A percentile compares a stretch with the other conserved stretches of the same genome.
These are phyloP conservation scores for Sanderia malayensis DNA, from an alignment of 30 jellyfish, hydroid and myxozoan species.

Conservation along the genomic window DNA sequence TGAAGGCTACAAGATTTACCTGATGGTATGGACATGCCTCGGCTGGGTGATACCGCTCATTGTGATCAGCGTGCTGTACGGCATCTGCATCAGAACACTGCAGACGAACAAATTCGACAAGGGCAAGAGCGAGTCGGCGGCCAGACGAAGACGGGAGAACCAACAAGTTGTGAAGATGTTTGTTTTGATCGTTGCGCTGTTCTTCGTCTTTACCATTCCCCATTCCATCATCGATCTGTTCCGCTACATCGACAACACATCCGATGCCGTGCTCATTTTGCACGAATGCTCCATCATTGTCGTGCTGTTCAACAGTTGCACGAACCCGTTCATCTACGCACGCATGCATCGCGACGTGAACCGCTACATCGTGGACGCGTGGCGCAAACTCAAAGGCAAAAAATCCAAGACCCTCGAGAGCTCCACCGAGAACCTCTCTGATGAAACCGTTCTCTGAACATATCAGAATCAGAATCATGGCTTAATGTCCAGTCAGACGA, in stretches of 20 bases:
- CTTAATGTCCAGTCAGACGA: too few species aligned
- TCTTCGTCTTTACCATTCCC: conserved; percentile 59
- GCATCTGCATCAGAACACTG: conserved; percentile 36
- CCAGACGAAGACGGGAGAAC: conserved; percentile 50
- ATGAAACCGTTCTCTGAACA: conserved; percentile 32
- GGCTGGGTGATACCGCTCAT: conserved; percentile 62
- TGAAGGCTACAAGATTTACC: conserved; percentile 58
- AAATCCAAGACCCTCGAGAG: conserved; percentile 22
- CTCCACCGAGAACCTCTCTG: conserved; percentile 39
- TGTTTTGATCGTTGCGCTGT: conserved; percentile 39
- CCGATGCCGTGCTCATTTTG: conserved; percentile 44
- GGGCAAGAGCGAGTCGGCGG: conserved; percentile 51
- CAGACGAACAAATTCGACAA: conserved; percentile 7
- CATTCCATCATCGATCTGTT: conserved; percentile 63
- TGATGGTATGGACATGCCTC: conserved; percentile 68
- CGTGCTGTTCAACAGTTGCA: conserved; percentile 66
- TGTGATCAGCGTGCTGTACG: conserved; percentile 38
- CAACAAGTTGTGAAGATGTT: conserved; percentile 51
- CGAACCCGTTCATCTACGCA: conserved; percentile 62
- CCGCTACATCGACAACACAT: conserved; percentile 59
- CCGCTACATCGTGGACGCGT: conserved; percentile 22
- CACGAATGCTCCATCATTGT: conserved; percentile 58
- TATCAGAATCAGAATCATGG: too few species aligned
- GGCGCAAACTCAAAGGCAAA: conserved; percentile 61
- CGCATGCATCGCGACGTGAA: conserved; percentile 65